phyloP scores from a whole-genome alignment of 2,888 invertebrate genomes.

The Helobdella robusta region DNA sequence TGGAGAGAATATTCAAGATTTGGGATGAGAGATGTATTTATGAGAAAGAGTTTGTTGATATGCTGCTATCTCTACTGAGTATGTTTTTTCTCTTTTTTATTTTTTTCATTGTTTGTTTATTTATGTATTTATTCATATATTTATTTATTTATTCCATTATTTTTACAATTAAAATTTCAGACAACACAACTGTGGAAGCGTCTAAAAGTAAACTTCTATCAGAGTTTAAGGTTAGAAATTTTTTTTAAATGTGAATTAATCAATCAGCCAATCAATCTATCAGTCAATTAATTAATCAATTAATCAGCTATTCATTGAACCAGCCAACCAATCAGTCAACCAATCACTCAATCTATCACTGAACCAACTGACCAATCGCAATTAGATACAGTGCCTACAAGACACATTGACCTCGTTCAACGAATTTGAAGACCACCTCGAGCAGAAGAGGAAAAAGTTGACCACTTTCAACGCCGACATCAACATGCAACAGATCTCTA shows the following conservation, averaged over 20 bases:
- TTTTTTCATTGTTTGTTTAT: background rate
- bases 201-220: slow-evolving; percentile 42
- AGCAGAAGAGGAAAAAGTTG: slow-evolving; percentile 62
- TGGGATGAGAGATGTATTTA: slow-evolving; percentile 89
- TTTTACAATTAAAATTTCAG: slow-evolving; percentile 23
- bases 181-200: slow-evolving; percentile 40
- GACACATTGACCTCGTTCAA: slow-evolving; percentile 13
- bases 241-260: background rate
- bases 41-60: slow-evolving; percentile 76
- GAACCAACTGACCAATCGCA: too few relatives aligned
- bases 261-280: background rate
- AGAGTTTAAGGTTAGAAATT: slow-evolving; percentile 63
- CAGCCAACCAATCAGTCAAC: too few relatives aligned
- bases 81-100: slow-evolving; percentile 24
- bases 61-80: slow-evolving; percentile 67
- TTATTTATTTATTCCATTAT: slow-evolving; percentile 2
- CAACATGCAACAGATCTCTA: slow-evolving; percentile 58
- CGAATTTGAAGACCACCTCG: slow-evolving; percentile 60
- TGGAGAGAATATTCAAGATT: slow-evolving; percentile 80
- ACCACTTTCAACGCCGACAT: slow-evolving; percentile 65
- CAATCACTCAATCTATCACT: too few relatives aligned
- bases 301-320: too few relatives aligned
- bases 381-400: slow-evolving; percentile 7
- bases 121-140: background rate
- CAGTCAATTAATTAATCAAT: background rate